Evolutionary conservation across 2,888 invertebrate species (phyloP).

Genomic region (Drosophila demipolita): DNA sequence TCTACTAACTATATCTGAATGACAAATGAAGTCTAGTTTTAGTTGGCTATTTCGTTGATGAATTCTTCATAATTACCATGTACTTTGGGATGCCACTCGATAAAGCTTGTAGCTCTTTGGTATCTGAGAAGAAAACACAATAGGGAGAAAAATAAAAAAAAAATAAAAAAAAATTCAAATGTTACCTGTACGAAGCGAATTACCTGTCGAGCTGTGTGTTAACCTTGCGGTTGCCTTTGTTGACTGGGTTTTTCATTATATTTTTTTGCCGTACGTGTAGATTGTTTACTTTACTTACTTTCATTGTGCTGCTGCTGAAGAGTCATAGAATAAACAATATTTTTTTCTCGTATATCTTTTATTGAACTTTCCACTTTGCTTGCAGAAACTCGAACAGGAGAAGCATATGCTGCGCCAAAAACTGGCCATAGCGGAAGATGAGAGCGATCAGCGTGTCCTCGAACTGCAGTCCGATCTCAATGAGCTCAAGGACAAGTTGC

Average conservation of each 20-base stretch:
- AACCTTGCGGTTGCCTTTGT: constrained; percentile 70
- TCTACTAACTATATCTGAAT: neutral
- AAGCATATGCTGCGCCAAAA: constrained; percentile 94
- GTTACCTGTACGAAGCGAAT: constrained; percentile 48
- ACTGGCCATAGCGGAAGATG: constrained; percentile 93
- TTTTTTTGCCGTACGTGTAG: constrained; percentile 57
- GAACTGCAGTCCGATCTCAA: constrained; percentile 96
- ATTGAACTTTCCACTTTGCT: constrained; percentile 58
- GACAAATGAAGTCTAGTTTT: neutral
- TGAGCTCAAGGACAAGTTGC: constrained; percentile 91
- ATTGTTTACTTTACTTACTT: constrained; percentile 63
- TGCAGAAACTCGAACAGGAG: constrained; percentile 96
- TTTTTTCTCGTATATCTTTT: constrained; percentile 14
- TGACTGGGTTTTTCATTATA: constrained; percentile 31
- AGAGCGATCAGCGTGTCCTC: constrained; percentile 93
- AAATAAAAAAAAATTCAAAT: constrained; percentile 61
- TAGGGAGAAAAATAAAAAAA: neutral
- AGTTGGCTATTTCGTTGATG: neutral
- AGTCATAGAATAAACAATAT: constrained; percentile 65
- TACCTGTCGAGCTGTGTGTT: constrained; percentile 52
- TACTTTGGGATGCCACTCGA: constrained; percentile 1
- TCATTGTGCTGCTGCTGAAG: constrained; percentile 61
- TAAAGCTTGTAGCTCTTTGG: constrained; percentile 25
- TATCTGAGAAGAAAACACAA: constrained; percentile 6
- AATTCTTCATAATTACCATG: constrained; percentile 39